A percentile compares a stretch with the other conserved stretches of the same genome.
phyloP scores from a whole-genome alignment of 2,113 vertebrate genomes.

The Burhinus bistriatus region DNA sequence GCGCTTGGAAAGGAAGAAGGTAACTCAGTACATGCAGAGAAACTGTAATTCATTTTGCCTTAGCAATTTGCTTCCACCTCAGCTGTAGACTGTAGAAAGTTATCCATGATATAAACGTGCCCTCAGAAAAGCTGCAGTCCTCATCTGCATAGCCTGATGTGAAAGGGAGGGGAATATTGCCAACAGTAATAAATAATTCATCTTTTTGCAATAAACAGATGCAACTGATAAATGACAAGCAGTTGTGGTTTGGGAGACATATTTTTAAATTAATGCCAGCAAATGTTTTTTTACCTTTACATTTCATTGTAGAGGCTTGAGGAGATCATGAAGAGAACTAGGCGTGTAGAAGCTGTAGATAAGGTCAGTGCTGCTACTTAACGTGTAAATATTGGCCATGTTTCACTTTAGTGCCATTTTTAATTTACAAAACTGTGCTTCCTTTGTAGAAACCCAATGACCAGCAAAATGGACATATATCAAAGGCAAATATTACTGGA shows the following conservation, averaged over 20 bases:
- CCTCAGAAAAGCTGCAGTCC: not conserved
- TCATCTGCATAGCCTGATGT: not conserved
- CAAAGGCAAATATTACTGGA: slow-evolving; percentile 65
- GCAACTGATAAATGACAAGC: not conserved
- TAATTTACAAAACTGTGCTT: slow-evolving; percentile 7
- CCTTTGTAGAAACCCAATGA: slow-evolving; percentile 80
- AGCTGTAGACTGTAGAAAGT: not conserved
- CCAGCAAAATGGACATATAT: slow-evolving; percentile 85
- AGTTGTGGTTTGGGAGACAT: not conserved
- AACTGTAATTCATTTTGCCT: not conserved
- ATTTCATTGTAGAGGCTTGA: slow-evolving; percentile 85
- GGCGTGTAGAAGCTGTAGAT: slow-evolving; percentile 83
- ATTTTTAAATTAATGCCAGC: not conserved
- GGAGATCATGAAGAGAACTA: slow-evolving; percentile 98
- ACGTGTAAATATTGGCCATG: not conserved
- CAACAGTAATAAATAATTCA: not conserved
- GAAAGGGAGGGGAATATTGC: not conserved
- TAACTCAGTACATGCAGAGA: slow-evolving; percentile 38
- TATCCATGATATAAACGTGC: not conserved
- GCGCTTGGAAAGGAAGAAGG: slow-evolving; percentile 96
- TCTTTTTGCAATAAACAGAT: not conserved
- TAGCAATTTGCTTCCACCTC: not conserved
- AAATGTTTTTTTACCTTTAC: not conserved
- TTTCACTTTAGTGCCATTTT: not conserved
- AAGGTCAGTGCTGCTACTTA: slow-evolving; percentile 75